Evolutionary conservation across 1,140 invertebrate species (phyloP), one percentile per base, ranked within the genome.

Genomic region (Trissolcus basalis): DNA sequence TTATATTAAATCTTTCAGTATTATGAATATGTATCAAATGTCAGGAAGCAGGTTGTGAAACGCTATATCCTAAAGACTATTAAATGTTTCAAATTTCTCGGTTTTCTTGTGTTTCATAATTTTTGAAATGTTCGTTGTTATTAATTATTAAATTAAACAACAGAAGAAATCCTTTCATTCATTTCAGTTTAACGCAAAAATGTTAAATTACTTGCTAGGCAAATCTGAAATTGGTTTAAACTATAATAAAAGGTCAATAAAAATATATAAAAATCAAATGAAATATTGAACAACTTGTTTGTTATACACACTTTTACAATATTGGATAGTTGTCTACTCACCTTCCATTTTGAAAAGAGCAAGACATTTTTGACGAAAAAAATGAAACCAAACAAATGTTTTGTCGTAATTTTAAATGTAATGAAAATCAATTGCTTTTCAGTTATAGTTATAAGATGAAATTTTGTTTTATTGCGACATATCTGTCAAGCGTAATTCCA

Each of bases 341-440:
- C 83, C 43, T 72, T 48, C 79, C 79, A 49, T 84, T 83, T 77
- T 68, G 75, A 10, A 81, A 15, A 36, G 83, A 80, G 75, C 83
- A 84, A 16, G 81, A 80, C 83, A 84, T 84, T 63, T 47, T 75
- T 9, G 2, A 9, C 9, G 3, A 2, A 39, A 39, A 39, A 11
- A 39, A 39, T 0, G 45, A 8, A n/a, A n/a, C n/a, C n/a, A 16
- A 6, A 13, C 16, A 8, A 68, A 45, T 27, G 19, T 39, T 3
- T 39, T 4, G 9, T n/a, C 3, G n/a, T 39, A 39, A 1, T 39
- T 11, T 39, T 11, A 9, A 8, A 9, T 11, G 2, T 4, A 10
- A 39, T 39, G n/a, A 39, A 39, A 39, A 39, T 6, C 1, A 27
- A 27, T 6, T 3, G 19, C 19, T 6, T 27, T n/a, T n/a, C n/a